phyloP scores from a whole-genome alignment of 1,140 invertebrate genomes.

The Sinella curviseta region DNA sequence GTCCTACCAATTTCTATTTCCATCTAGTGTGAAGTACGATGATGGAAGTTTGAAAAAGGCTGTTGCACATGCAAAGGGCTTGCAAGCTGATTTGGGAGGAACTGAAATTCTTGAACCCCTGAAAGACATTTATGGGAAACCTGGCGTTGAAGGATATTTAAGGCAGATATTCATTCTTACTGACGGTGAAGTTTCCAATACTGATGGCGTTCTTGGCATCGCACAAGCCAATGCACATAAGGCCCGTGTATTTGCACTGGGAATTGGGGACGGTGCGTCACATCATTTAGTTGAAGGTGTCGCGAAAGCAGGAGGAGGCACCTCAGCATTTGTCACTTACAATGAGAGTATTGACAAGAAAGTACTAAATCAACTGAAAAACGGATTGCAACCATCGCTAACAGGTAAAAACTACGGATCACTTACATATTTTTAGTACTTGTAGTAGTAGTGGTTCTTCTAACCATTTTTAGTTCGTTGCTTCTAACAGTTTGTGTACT shows the following conservation, averaged over 20 bases:
- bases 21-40: constrained; percentile 40
- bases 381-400: constrained; percentile 53
- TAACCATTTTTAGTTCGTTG: no score
- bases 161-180: constrained; percentile 54
- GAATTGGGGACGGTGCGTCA: constrained; percentile 53
- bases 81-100: constrained; percentile 52
- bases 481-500: no score
- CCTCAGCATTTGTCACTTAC: constrained; percentile 52
- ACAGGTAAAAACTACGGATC: constrained; percentile 48
- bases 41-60: constrained; percentile 32
- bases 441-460: no score
- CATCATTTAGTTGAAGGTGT: constrained; percentile 54
- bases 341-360: constrained; percentile 53
- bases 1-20: constrained; percentile 41
- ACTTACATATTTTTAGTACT: no score
- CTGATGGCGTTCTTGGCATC: constrained; percentile 48
- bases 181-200: constrained; percentile 53
- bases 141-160: constrained; percentile 49
- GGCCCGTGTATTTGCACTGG: constrained; percentile 54
- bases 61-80: constrained; percentile 29
- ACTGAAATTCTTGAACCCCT: constrained; percentile 54
- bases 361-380: constrained; percentile 53
- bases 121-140: constrained; percentile 50
- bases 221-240: constrained; percentile 50
- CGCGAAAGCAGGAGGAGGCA: constrained; percentile 54